Base-by-base conservation (phyloP, 2,888 invertebrate species). In the Heliconius ismenius region DNA sequence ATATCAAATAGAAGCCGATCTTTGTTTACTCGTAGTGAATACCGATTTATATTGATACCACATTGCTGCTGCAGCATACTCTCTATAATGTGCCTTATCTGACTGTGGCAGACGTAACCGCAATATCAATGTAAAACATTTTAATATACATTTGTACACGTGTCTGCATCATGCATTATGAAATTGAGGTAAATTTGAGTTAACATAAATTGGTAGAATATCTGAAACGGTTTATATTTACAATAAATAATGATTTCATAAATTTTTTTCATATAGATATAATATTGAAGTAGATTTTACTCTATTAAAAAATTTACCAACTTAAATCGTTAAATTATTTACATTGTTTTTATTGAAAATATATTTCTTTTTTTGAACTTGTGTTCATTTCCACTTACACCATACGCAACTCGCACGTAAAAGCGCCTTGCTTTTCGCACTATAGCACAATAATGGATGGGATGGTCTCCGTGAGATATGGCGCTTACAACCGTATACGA, bases 381-480 rank as follows among this genome's bases (percentile, higher is more conserved):
- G n/a, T 0, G 24, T 24, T 32, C 10, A 24, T 36, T 64, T 24
- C 58, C 32, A 75, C 75, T 70, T 75, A 36, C 11, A 36, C 54
- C 70, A 75, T 64, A 70, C 58, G 21, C 49, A 21, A 7, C 58
- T n/a, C 18, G 58, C 58, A 11, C 11, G 58, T 58, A 49, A 58
- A 11, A 58, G 58, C 21, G 21, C 21, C 21, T n/a, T 58, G 58
- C 58, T 58, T 58, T 58, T n/a, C 49, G 72, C 76, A 73, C 76
- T 64, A 75, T n/a, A 32, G 72, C 65, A 76, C 72, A 60, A 73
- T 73, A 76, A 76, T 72, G 65, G 72, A 76, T 76, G 76, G 65
- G 58, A 65, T 65, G 76, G 76, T 76, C 64, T 64, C 72, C 15
- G 72, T 76, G 76, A 76, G 58, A 76, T 73, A 76, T 73, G 65